Evolutionary conservation across 2,797 vertebrate species (phyloP).

Genomic region (Pipistrellus nathusii): DNA sequence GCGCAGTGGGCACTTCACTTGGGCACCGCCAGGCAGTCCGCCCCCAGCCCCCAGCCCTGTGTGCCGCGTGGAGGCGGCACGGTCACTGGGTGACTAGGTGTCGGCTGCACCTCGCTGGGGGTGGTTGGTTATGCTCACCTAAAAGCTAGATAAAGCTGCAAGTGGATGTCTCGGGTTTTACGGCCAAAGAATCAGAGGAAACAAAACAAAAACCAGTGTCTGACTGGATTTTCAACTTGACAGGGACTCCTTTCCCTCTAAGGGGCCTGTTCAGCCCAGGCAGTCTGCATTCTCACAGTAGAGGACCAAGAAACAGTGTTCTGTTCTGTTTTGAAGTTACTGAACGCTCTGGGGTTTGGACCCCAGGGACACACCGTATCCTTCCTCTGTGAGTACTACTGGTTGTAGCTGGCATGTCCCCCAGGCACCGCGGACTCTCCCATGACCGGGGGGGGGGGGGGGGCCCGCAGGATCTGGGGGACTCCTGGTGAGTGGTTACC

Average conservation of each 20-base stretch:
- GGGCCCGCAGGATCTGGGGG: slow-evolving; percentile 32
- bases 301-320: background rate
- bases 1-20: background rate
- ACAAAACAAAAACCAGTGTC: background rate
- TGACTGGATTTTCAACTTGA: background rate
- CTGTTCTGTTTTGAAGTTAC: background rate
- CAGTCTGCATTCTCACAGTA: background rate
- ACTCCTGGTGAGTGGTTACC: slow-evolving; percentile 58
- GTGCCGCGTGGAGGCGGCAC: too few species aligned
- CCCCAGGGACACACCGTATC: background rate
- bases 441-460: background rate
- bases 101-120: too few species aligned
- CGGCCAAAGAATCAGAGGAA: slow-evolving; percentile 1
- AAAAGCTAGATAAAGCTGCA: slow-evolving; percentile 9
- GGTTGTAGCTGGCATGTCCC: background rate
- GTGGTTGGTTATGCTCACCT: background rate
- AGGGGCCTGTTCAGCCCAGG: background rate
- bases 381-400: background rate
- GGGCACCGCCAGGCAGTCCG: fast-evolving
- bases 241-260: background rate
- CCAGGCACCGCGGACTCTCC: slow-evolving; percentile 37
- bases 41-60: background rate
- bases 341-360: background rate
- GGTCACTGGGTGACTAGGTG: background rate
- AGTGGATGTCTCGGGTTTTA: background rate